A percentile compares a stretch with the other conserved stretches of the same genome.
These are phyloP conservation scores for Rhyacophila brunnea DNA, from an alignment of 1,140 invertebrate species.

Conservation along the genomic window DNA sequence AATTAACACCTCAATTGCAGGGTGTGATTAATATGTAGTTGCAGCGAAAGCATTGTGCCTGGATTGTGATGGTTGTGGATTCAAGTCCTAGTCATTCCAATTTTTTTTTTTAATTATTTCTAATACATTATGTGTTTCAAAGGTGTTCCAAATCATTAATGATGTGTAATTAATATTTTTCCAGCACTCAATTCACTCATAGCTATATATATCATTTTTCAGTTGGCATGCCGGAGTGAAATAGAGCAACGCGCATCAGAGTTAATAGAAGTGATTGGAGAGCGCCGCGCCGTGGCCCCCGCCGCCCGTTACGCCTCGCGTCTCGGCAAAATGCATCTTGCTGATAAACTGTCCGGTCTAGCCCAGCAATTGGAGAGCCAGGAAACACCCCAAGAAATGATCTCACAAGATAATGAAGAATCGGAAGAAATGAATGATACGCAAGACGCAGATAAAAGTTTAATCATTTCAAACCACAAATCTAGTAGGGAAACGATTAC, in stretches of 20 bases:
- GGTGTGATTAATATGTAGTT: too few relatives aligned
- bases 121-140: too few relatives aligned
- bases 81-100: too few relatives aligned
- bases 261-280: constrained; percentile 79
- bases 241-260: constrained; percentile 84
- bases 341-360: constrained; percentile 63
- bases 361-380: constrained; percentile 40
- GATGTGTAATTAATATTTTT: constrained; percentile 24
- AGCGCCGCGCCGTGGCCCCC: constrained; percentile 73
- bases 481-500: constrained; percentile 40
- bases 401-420: constrained; percentile 38
- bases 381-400: constrained; percentile 7
- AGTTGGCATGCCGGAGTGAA: constrained; percentile 81
- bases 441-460: too few relatives aligned
- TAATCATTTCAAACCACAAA: too few relatives aligned
- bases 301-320: constrained; percentile 86
- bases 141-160: too few relatives aligned
- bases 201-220: constrained; percentile 40
- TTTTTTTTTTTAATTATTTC: too few relatives aligned
- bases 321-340: constrained; percentile 71
- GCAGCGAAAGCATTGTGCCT: too few relatives aligned
- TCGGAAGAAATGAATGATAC: constrained; percentile 44
- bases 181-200: too few relatives aligned
- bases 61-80: too few relatives aligned
- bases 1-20: too few relatives aligned